phyloP scores from a whole-genome alignment of 1,140 invertebrate genomes.

The Penaeus vannamei region DNA sequence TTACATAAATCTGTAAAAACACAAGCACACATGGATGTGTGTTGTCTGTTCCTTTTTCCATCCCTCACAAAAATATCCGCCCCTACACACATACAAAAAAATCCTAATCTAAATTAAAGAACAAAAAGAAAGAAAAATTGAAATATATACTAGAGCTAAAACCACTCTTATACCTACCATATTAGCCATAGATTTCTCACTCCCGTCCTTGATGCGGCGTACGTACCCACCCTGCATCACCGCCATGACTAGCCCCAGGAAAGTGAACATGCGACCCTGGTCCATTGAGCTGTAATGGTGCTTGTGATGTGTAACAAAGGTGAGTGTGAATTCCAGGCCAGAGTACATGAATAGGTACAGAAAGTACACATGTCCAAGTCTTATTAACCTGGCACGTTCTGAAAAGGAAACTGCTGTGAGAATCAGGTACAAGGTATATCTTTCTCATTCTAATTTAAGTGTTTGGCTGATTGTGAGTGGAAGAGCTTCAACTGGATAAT shows the following conservation, averaged over 20 bases:
- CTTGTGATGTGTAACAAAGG: slow-evolving; percentile 94
- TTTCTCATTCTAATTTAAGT: neutral
- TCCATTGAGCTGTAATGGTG: slow-evolving; percentile 95
- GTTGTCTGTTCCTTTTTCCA: no score
- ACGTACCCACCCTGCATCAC: slow-evolving; percentile 92
- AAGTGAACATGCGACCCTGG: slow-evolving; percentile 98
- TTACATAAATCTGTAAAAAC: no score
- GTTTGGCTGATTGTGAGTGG: neutral
- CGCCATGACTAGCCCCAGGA: slow-evolving; percentile 94
- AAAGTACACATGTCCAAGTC: slow-evolving; percentile 91
- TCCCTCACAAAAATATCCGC: no score
- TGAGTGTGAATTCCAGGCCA: slow-evolving; percentile 97
- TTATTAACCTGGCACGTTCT: slow-evolving; percentile 80
- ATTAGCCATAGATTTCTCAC: slow-evolving; percentile 81
- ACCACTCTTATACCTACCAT: slow-evolving; percentile 21
- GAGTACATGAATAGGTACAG: slow-evolving; percentile 97
- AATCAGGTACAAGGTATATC: neutral
- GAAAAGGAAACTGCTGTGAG: slow-evolving; percentile 43
- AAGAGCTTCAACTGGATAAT: no score
- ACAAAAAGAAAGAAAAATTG: neutral
- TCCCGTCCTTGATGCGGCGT: slow-evolving; percentile 82
- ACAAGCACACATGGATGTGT: no score
- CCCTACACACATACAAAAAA: no score
- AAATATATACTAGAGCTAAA: neutral
- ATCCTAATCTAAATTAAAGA: neutral